Evolutionary conservation across 2,888 invertebrate species (phyloP), one percentile per base, ranked within the genome.

Genomic region (Endomychus coccineus): DNA sequence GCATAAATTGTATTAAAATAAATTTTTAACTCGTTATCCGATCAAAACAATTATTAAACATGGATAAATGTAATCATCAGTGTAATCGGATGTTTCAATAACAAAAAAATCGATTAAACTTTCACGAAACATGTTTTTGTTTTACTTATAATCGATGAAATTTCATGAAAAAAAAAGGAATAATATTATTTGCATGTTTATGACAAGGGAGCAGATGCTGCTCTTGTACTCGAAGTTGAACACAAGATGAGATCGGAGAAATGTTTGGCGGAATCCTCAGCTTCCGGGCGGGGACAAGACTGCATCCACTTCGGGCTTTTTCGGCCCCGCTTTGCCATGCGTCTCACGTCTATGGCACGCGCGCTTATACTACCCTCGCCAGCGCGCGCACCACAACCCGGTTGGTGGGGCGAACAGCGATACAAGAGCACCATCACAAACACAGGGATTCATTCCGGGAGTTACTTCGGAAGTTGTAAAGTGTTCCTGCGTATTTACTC

Each of bases 391-490:
- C 46, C 55, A 17, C 16, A 11, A 22, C n/a, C 33, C 22, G 9
- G 28, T 10, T 19, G 27, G 34, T 29, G 39, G 60, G 61, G 50
- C 49, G 44, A 47, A 48, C 51, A 49, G 48, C 49, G 44, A 40
- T 62, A 64, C 64, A 62, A 64, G 58, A 51, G 49, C 52, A 45
- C 47, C 46, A 33, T 52, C 51, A 49, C 50, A 49, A 49, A 64
- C 67, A 67, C 65, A 60, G 61, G 62, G 63, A 60, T 69, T 67
- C 72, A 73, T 70, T 71, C 61, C 66, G 70, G 67, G 65, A 68
- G 68, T 64, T 63, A 67, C 68, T 64, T 61, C 66, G 62, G 54
- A 60, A 61, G 61, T 65, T 61, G 52, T 61, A 39, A 34, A 28
- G 29, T 27, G 32, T 23, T 28, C 29, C 27, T 33, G 34, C 35